phyloP scores from a whole-genome alignment of 2,888 invertebrate species.

The Spodoptera exigua region DNA sequence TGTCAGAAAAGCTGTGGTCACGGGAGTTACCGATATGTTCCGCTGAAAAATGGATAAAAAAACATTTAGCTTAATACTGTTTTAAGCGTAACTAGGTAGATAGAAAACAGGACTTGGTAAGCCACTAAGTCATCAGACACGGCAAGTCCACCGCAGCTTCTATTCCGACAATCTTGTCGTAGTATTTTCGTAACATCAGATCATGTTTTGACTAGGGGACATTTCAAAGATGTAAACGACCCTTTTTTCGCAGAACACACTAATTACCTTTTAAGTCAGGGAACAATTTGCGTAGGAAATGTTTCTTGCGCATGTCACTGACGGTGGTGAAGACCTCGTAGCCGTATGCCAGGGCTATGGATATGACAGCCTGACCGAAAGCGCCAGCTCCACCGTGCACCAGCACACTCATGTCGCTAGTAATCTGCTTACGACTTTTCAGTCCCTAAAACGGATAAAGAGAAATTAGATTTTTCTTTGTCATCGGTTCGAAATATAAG shows the following conservation, averaged over 20 bases:
- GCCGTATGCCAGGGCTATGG: conserved; percentile 57
- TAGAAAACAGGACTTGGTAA: too few species aligned
- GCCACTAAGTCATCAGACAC: too few species aligned
- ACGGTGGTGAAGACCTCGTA: conserved; percentile 70
- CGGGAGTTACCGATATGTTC: conserved; percentile 73
- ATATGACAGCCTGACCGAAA: conserved; percentile 65
- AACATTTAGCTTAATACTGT: not conserved
- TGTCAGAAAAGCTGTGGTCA: conserved; percentile 61
- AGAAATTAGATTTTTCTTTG: too few species aligned
- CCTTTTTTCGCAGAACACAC: too few species aligned
- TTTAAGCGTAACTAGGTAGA: too few species aligned
- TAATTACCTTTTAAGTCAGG: conserved; percentile 52
- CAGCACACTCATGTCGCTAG: conserved; percentile 1
- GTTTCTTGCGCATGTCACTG: conserved; percentile 62
- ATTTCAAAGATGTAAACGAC: too few species aligned
- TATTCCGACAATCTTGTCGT: too few species aligned
- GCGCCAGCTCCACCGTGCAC: conserved; percentile 54
- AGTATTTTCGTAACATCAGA: too few species aligned
- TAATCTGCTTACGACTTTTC: not conserved
- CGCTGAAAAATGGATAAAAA: conserved; percentile 59
- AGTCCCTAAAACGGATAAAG: conserved; percentile 24
- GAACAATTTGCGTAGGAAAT: conserved; percentile 64
- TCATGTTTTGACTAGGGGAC: too few species aligned
- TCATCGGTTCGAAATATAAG: too few species aligned
- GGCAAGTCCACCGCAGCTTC: too few species aligned